Base-by-base conservation (phyloP, 2,888 invertebrate genomes). In the Andrena bucephala region DNA sequence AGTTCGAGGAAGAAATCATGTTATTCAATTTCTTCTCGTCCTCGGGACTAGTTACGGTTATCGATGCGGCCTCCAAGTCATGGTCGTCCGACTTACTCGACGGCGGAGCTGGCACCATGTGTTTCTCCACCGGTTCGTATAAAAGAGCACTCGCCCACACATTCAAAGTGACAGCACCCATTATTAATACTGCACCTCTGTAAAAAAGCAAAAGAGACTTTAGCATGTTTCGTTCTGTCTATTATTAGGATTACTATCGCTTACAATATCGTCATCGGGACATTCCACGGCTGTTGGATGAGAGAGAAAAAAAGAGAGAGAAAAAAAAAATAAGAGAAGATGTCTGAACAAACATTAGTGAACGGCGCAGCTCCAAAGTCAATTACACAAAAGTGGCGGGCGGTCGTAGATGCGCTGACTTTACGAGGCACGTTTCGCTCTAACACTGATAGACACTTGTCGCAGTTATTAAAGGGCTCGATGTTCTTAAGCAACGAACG, bases 61-160 rank as follows among this genome's bases (percentile, higher is more conserved):
- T 85, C 59, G 87, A 82, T 50, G 94, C 93, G 54, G 94, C 94
- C 0, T 94, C 85, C 52, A 94, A 94, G 2, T 94, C 91, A 33
- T 94, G 94, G 0, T 92, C 85, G 4, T 92, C 84, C 20, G 76
- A 94, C 0, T 93, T 91, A 8, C 94, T 94, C 74, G 95, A 85
- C 93, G 94, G 10, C 31, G 85, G 73, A 90, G 92, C 77, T 91
- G 92, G 79, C 90, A 97, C 96, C 96, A 97, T 95, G 91, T 98
- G 98, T 86, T 96, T 96, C 85, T 97, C 97, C 0, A 98, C 98
- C 0, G 98, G 98, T 83, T 98, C 97, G 94, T 98, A 98, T 66
- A 98, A 96, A 16, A 98, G 93, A 2, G 98, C 97, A 0, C 97
- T 97, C 10, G 97, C 97, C 96, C 97, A 97, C 0, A 97, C 97